These are phyloP conservation scores for Microplitis deprimator DNA, from an alignment of 2,888 invertebrate species.

Conservation along the genomic window DNA sequence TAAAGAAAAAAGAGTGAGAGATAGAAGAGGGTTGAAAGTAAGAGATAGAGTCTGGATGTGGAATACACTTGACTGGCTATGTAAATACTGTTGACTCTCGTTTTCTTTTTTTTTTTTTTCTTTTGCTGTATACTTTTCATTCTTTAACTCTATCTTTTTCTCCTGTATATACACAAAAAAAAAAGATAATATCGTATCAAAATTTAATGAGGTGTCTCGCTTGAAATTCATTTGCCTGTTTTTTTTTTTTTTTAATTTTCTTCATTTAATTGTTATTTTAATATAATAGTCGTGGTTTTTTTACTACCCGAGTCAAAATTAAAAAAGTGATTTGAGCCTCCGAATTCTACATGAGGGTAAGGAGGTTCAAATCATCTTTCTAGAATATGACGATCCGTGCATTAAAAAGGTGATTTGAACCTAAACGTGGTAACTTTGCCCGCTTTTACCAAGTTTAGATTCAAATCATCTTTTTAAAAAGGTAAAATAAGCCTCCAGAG, in stretches of 20 bases:
- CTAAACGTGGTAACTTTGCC: no score
- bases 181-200: conserved; percentile 30
- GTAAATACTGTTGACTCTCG: conserved; percentile 34
- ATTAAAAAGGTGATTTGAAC: no score
- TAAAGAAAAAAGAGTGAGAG: conserved; percentile 33
- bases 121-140: conserved; percentile 24
- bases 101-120: conserved; percentile 5
- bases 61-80: conserved; percentile 27
- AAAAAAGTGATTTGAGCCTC: no score
- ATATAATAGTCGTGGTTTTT: conserved; percentile 6
- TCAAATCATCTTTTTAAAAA: no score
- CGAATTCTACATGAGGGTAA: no score
- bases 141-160: conserved; percentile 9
- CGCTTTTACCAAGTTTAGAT: no score
- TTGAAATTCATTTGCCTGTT: conserved; percentile 33
- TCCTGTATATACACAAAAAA: not conserved
- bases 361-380: no score
- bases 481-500: no score
- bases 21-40: conserved; percentile 1
- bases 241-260: conserved; percentile 21
- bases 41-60: conserved; percentile 27
- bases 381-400: no score
- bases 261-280: conserved; percentile 6
- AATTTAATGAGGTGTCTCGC: conserved; percentile 41
- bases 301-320: no score